Evolutionary conservation across 2,113 vertebrate species (phyloP).

Genomic region (Physeter macrocephalus): DNA sequence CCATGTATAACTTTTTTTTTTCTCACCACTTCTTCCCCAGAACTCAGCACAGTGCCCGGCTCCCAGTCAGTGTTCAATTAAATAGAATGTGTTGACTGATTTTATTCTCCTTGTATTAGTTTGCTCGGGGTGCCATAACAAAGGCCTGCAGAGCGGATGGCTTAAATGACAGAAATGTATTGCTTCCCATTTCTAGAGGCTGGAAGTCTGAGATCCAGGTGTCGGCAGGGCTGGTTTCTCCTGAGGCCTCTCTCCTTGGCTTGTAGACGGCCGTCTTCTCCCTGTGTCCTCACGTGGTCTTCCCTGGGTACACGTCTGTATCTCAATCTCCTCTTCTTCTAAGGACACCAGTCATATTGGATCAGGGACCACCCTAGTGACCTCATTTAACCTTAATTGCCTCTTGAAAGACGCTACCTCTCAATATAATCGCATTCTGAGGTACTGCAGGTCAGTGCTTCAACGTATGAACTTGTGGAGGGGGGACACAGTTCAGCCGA

Average conservation of each 20-base stretch:
- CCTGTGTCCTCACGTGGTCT: neutral
- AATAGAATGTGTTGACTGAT: neutral
- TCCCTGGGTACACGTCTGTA: neutral
- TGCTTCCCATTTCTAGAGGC: neutral
- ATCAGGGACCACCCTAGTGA: neutral
- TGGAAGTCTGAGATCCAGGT: neutral
- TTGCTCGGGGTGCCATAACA: neutral
- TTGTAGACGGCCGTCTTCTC: neutral
- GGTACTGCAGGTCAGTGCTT: neutral
- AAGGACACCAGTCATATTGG: neutral
- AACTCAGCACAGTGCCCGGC: neutral
- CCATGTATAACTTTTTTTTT: neutral
- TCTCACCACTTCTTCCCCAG: neutral
- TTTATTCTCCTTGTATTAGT: neutral
- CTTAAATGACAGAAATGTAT: neutral
- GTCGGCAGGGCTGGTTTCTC: neutral
- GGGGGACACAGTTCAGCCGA: neutral
- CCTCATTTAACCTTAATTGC: neutral
- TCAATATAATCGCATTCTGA: neutral
- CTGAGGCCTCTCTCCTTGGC: neutral
- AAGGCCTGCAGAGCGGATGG: neutral
- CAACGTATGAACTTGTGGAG: neutral
- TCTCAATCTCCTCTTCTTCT: neutral
- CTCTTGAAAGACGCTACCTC: neutral
- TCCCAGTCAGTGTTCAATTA: neutral